Evolutionary conservation across 2,113 vertebrate genomes (phyloP).

Genomic region (Cyprinodon variegatus): DNA sequence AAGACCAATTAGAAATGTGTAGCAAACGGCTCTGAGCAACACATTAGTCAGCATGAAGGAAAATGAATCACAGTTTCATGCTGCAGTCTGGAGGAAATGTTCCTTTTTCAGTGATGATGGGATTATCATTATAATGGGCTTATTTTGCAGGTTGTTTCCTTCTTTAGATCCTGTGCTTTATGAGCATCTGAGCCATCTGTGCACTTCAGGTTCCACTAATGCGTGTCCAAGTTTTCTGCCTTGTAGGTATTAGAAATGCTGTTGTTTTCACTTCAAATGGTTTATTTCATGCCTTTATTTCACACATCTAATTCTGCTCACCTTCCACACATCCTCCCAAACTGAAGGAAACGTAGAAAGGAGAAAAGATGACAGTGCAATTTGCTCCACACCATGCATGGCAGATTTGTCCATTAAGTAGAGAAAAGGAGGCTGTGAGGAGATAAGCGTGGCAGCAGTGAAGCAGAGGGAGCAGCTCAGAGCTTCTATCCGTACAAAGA

Average conservation of each 20-base stretch:
- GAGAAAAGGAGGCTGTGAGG: conserved; percentile 35
- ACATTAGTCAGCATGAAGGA: conserved; percentile 39
- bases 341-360: conserved; percentile 44
- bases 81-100: conserved; percentile 33
- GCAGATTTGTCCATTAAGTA: conserved; percentile 68
- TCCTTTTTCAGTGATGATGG: conserved; percentile 32
- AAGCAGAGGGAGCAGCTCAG: conserved; percentile 48
- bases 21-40: conserved; percentile 25
- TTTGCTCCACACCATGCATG: conserved; percentile 51
- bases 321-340: conserved; percentile 31
- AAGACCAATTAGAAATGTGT: conserved; percentile 59
- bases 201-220: conserved; percentile 21
- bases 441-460: conserved; percentile 57
- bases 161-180: conserved; percentile 21
- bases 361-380: conserved; percentile 64
- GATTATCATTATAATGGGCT: conserved; percentile 49
- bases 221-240: conserved; percentile 10
- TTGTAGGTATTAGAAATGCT: conserved; percentile 26
- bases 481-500: conserved; percentile 53
- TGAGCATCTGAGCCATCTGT: conserved; percentile 10
- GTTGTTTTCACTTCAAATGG: conserved; percentile 40
- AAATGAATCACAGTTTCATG: conserved; percentile 46
- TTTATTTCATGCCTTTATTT: conserved; percentile 42
- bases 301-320: conserved; percentile 7
- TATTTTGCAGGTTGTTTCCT: conserved; percentile 24